Base-by-base conservation (phyloP, 1,140 invertebrate species). In the Cydia strobilella region DNA sequence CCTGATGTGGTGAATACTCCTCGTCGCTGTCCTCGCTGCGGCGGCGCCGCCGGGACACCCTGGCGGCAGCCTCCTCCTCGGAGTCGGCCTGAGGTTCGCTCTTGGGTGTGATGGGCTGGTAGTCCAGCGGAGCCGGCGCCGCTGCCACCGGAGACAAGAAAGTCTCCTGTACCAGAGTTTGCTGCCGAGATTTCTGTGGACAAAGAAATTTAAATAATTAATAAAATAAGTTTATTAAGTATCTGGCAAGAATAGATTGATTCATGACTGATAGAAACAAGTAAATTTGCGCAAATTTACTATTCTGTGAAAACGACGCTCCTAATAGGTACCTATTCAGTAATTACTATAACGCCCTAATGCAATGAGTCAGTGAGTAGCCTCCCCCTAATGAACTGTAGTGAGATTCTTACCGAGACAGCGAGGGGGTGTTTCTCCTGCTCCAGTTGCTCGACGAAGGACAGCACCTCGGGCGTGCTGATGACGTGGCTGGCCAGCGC, bases 391-490 rank as follows among this genome's bases (percentile, higher is more conserved):
- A 39, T 10, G 35, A 39, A 10, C 35, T 1, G 35, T 39, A 72
- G 73, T 59, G 20, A 69, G 0, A 69, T 51, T 77, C 85, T 83
- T 79, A 91, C 90, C 77, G 76, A 76, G 65, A 42, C 75, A 59
- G 81, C 74, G 7, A 83, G 78, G 51, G 82, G 72, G 74, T 76
- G 82, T 83, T 88, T 90, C 54, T 91, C 90, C 74, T 85, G 86
- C 76, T 92, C 90, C 77, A 92, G 75, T 66, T 91, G 89, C 81
- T 90, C 88, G 63, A 93, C 90, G 75, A 84, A 87, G 74, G 76
- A 88, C 20, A 93, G 86, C 23, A 93, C 85, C 31, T 91, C 91
- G 9, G 91, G 91, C n/a, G 91, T 93, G 81, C 84, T 91, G 79
- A 91, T 87, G 80, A 83, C 73, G 76, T 84, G 79, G 66, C 78